phyloP scores from a whole-genome alignment of 2,113 vertebrate genomes.

The Dissostichus mawsoni region DNA sequence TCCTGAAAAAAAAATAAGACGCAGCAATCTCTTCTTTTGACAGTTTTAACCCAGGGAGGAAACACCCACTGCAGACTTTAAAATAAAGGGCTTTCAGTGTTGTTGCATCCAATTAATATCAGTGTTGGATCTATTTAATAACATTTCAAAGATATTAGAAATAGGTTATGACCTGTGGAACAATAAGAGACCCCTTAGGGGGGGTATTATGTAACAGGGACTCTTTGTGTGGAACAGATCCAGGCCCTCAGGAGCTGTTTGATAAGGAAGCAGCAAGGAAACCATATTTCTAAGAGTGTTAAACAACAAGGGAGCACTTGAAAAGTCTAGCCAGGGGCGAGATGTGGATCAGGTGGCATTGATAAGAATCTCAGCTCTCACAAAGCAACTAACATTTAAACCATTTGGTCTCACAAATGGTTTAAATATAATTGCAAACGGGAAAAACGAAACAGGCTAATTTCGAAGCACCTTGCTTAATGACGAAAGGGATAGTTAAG shows the following conservation, averaged over 20 bases:
- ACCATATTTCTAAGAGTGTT: background rate
- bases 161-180: constrained; percentile 10
- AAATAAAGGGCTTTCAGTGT: background rate
- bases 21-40: constrained; percentile 30
- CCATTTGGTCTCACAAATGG: too few species aligned
- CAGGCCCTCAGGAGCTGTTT: background rate
- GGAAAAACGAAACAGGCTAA: too few species aligned
- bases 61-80: constrained; percentile 22
- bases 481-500: background rate
- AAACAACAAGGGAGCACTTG: background rate
- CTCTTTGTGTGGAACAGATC: constrained; percentile 7
- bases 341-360: constrained; percentile 2
- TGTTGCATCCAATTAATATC: background rate
- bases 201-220: background rate
- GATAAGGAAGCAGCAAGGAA: constrained; percentile 2
- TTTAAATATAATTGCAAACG: too few species aligned
- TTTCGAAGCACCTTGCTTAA: background rate
- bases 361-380: background rate
- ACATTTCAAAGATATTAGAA: background rate
- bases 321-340: background rate
- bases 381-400: background rate
- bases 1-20: constrained; percentile 8
- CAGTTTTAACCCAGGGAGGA: constrained; percentile 29
- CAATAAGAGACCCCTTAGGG: background rate
- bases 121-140: background rate